Conservation (phyloP, 2,797 vertebrate species). For the Capromys pilorides region DNA sequence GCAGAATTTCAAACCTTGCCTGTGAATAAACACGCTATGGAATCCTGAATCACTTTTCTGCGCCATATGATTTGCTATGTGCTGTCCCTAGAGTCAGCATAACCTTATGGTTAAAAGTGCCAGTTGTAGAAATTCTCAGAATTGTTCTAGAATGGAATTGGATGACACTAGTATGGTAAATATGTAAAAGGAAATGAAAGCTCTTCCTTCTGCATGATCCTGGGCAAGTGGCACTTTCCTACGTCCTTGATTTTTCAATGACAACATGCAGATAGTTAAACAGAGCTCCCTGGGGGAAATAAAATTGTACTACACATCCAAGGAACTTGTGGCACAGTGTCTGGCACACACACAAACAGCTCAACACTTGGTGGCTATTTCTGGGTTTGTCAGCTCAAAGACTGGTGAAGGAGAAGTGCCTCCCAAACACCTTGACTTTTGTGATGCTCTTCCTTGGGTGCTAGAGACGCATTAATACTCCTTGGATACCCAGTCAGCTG, state of each 20-base stretch:
- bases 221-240: constrained; percentile 7
- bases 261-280: neutral
- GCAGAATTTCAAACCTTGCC: constrained; percentile 23
- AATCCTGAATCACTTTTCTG: neutral
- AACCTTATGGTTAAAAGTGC: constrained; percentile 30
- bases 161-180: neutral
- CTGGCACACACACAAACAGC: neutral
- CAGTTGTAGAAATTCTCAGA: neutral
- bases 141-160: neutral
- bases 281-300: constrained; percentile 19
- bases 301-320: constrained; percentile 26
- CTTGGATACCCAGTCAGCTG: neutral
- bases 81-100: neutral
- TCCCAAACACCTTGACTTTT: constrained; percentile 36
- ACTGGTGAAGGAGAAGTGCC: constrained; percentile 7
- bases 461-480: neutral
- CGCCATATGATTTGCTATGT: neutral
- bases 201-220: neutral
- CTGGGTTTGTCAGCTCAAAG: constrained; percentile 30
- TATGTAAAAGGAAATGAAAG: neutral
- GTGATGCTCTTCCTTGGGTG: neutral
- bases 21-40: neutral
- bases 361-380: constrained; percentile 35
- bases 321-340: constrained; percentile 32
- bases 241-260: neutral